These are phyloP conservation scores for Caradrina kadenii DNA, from an alignment of 2,888 invertebrate species.

Conservation along the genomic window DNA sequence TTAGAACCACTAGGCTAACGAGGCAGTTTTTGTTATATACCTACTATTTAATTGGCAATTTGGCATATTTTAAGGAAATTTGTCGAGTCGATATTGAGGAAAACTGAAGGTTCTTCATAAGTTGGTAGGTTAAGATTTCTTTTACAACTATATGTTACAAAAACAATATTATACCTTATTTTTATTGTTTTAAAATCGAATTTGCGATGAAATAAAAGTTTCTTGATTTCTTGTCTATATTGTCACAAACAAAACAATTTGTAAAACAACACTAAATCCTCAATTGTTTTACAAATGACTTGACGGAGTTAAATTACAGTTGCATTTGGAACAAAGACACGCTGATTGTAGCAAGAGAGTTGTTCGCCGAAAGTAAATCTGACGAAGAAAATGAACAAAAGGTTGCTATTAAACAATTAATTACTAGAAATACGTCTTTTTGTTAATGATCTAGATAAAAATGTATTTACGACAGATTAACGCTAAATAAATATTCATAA, in stretches of 20 bases:
- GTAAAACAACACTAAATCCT: conserved; percentile 12
- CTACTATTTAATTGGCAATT: no score
- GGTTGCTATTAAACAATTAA: background rate
- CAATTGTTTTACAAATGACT: conserved; percentile 11
- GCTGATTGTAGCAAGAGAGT: conserved; percentile 4
- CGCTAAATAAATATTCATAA: no score
- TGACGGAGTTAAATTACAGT: conserved; percentile 1
- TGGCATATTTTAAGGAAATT: background rate
- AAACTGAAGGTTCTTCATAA: no score
- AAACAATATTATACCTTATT: no score
- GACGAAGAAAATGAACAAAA: conserved; percentile 2
- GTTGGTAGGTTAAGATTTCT: no score
- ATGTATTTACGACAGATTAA: no score
- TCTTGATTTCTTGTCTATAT: background rate
- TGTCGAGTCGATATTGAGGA: background rate
- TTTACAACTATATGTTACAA: no score
- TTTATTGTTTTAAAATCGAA: background rate
- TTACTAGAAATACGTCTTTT: no score
- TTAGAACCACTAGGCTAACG: no score
- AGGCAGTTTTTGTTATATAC: no score
- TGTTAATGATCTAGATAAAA: no score
- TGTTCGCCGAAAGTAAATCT: background rate
- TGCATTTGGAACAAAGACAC: conserved; percentile 11
- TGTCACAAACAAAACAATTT: background rate
- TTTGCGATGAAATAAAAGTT: background rate